Percentiles rank a stretch among this genome's conserved stretches.
Conservation (phyloP, 2,113 vertebrate genomes). For the Canis aureus region DNA sequence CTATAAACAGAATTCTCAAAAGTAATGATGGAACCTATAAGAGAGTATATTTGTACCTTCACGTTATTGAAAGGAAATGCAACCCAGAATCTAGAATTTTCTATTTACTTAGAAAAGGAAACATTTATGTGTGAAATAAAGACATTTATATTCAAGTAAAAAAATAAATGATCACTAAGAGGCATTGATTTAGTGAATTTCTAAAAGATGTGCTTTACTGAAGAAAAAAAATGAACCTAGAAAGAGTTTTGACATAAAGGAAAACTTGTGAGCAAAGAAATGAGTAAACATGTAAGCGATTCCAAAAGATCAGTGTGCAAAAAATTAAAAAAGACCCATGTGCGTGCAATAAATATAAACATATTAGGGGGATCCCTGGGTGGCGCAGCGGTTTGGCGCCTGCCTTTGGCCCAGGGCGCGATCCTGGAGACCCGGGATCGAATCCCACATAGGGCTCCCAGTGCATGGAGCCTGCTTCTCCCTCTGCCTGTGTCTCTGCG, state of each 20-base stretch:
- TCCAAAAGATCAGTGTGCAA: neutral
- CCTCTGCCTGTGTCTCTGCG: too few relatives aligned
- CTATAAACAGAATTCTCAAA: neutral
- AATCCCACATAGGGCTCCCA: too few relatives aligned
- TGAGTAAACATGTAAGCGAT: neutral
- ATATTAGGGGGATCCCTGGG: neutral
- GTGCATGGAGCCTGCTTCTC: too few relatives aligned
- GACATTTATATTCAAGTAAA: neutral
- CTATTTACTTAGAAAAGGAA: neutral
- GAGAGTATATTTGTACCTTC: neutral
- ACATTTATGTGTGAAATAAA: neutral
- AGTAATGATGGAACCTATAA: neutral
- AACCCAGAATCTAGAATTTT: neutral
- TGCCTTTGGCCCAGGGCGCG: too few relatives aligned
- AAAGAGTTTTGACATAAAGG: neutral
- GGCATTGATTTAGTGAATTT: neutral
- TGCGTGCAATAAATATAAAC: neutral
- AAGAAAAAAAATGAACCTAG: neutral
- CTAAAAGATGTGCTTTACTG: neutral
- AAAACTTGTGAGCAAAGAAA: neutral
- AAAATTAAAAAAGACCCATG: neutral
- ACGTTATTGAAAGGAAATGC: neutral
- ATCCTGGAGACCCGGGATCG: too few relatives aligned
- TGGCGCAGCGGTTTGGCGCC: too few relatives aligned
- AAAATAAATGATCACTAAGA: neutral